Conservation (phyloP, 2,797 vertebrate genomes). For the Eurystomus glaucurus region DNA sequence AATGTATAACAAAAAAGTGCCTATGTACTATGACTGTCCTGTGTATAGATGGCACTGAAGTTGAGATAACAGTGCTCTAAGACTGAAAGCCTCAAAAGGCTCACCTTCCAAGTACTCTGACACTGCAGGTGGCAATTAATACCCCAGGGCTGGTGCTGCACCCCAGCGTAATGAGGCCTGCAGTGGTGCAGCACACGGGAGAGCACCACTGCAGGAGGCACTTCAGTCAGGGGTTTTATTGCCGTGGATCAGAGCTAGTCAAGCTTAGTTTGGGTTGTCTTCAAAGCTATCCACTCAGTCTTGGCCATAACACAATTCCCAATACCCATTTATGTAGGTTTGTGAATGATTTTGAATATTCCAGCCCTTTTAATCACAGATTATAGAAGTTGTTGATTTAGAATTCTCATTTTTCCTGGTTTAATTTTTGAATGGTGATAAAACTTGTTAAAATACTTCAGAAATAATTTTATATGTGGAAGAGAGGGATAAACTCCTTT, state of each 20-base stretch:
- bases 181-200: not conserved
- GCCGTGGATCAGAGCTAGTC: not conserved
- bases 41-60: not conserved
- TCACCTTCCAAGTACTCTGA: not conserved
- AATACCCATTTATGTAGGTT: not conserved
- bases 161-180: fast-evolving
- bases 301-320: not conserved
- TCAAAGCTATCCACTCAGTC: not conserved
- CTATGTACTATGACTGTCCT: not conserved
- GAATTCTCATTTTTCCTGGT: not conserved
- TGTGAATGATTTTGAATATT: not conserved
- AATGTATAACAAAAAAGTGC: not conserved
- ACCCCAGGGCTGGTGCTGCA: not conserved
- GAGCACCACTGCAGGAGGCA: not conserved
- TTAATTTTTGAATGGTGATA: not conserved
- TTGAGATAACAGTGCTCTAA: not conserved
- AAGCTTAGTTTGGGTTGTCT: not conserved
- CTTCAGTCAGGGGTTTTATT: not conserved
- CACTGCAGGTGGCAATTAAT: not conserved
- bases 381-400: not conserved
- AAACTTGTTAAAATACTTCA: not conserved
- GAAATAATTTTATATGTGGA: not conserved
- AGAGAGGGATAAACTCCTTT: not conserved
- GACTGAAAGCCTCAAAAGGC: not conserved
- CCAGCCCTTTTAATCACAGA: not conserved